Conservation (phyloP, 2,113 vertebrate species). For the Oryzias curvinotus region DNA sequence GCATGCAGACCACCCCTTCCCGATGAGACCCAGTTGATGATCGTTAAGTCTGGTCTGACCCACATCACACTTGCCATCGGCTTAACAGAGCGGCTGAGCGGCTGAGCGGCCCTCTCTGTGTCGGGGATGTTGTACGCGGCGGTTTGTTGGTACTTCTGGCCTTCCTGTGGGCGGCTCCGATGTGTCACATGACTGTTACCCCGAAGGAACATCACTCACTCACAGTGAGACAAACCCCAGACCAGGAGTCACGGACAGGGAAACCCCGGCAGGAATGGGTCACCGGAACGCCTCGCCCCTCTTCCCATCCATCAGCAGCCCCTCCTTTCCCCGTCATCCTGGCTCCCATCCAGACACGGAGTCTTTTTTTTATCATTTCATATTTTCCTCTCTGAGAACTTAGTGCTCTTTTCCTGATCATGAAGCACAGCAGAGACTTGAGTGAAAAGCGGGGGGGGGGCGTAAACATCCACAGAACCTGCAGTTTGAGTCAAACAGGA, state of each 20-base stretch:
- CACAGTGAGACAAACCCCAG: neutral
- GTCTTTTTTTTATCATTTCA: slow-evolving; percentile 37
- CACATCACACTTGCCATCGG: too few relatives aligned
- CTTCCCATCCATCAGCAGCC: slow-evolving; percentile 48
- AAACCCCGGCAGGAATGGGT: slow-evolving; percentile 19
- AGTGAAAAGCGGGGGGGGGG: slow-evolving; percentile 35
- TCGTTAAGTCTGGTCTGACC: too few relatives aligned
- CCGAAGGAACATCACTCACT: slow-evolving; percentile 21
- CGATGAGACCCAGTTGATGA: too few relatives aligned
- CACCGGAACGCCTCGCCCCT: slow-evolving; percentile 9
- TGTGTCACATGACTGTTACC: slow-evolving; percentile 28
- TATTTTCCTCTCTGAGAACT: slow-evolving; percentile 7
- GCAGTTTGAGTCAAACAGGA: slow-evolving; percentile 15
- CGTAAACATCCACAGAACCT: slow-evolving; percentile 21
- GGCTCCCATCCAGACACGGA: slow-evolving; percentile 53
- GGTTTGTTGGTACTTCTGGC: neutral
- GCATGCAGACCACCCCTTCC: too few relatives aligned
- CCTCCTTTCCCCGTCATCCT: slow-evolving; percentile 39
- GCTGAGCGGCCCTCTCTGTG: too few relatives aligned
- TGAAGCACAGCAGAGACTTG: slow-evolving; percentile 34
- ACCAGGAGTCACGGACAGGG: neutral
- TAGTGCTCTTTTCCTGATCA: neutral
- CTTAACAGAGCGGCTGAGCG: too few relatives aligned
- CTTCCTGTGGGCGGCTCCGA: neutral
- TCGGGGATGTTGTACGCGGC: too few relatives aligned